Evolutionary conservation across 2,113 vertebrate genomes (phyloP).

Genomic region (Nycticryphes semicollaris): DNA sequence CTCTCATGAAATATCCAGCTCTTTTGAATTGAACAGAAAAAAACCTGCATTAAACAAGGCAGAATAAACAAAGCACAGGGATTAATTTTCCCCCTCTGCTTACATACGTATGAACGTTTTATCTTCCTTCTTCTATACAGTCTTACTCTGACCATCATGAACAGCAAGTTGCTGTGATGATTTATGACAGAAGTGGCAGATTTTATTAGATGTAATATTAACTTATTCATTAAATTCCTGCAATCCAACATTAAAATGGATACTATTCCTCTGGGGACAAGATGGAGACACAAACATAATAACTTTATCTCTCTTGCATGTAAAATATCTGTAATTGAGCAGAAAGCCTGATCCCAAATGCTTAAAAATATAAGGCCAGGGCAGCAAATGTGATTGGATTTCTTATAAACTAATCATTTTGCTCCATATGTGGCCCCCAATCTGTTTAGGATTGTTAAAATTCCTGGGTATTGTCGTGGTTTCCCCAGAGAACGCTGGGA

Average conservation of each 20-base stretch:
- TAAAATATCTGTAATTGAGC: conserved; percentile 31
- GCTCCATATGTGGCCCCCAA: conserved; percentile 58
- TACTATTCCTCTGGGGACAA: background rate
- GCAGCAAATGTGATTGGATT: conserved; percentile 64
- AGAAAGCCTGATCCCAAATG: conserved; percentile 8
- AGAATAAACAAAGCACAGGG: background rate
- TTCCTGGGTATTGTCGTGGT: conserved; percentile 59
- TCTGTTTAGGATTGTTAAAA: conserved; percentile 73
- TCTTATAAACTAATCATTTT: conserved; percentile 64
- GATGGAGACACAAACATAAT: background rate
- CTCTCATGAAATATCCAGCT: background rate
- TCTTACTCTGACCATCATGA: background rate
- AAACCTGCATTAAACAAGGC: background rate
- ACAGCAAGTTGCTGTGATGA: background rate
- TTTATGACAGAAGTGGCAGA: background rate
- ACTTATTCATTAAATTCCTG: conserved; percentile 12
- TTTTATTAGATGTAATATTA: background rate
- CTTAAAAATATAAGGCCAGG: conserved; percentile 15
- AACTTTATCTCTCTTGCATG: background rate
- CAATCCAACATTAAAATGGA: background rate
- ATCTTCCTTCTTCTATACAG: background rate
- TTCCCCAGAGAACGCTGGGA: conserved; percentile 57
- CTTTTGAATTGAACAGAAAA: background rate
- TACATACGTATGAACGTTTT: background rate
- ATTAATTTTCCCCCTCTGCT: background rate